Conservation (phyloP, 2,797 vertebrate species). For the Falco concolor region DNA sequence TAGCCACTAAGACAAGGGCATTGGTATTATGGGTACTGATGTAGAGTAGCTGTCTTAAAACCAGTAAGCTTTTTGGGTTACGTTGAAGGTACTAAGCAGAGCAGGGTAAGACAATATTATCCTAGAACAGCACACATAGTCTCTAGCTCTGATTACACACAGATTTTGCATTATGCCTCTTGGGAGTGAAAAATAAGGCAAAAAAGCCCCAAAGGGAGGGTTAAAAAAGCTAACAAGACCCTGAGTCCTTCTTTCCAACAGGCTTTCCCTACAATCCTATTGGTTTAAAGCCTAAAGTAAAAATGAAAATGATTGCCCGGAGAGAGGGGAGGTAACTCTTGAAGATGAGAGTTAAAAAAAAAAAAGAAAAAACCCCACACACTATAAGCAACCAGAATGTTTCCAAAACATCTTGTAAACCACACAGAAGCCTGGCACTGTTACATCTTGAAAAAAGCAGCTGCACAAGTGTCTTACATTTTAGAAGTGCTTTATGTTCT, state of each 20-base stretch:
- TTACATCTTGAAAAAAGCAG: not conserved
- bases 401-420: constrained; percentile 42
- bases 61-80: not conserved
- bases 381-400: not conserved
- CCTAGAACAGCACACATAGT: not conserved
- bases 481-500: not conserved
- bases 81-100: not conserved
- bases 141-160: not conserved
- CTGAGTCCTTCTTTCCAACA: not conserved
- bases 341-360: not conserved
- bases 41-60: not conserved
- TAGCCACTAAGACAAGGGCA: not conserved
- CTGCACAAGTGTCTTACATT: not conserved
- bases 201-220: not conserved
- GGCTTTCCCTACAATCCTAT: not conserved
- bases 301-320: not conserved
- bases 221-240: constrained; percentile 18
- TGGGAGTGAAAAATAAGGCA: not conserved
- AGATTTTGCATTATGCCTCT: constrained; percentile 7
- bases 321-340: not conserved
- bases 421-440: not conserved
- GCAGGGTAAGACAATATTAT: not conserved
- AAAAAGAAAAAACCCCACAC: not conserved
- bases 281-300: not conserved
- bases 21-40: not conserved